Conservation (phyloP, 2,888 invertebrate species). For the Sepioteuthis lessoniana region DNA sequence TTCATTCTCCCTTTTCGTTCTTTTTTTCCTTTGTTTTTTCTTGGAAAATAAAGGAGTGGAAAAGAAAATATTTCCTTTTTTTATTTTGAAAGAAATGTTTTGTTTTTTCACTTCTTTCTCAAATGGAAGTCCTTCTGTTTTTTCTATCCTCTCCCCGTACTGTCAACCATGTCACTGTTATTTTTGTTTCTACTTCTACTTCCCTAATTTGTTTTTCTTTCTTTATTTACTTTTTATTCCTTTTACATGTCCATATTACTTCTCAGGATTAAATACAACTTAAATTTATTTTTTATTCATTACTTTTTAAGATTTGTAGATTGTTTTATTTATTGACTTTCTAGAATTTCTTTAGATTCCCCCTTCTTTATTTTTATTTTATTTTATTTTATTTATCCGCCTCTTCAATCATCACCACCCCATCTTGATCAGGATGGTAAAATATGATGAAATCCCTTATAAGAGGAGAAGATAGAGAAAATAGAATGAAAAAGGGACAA, state of each 20-base stretch:
- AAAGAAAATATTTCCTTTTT: not conserved
- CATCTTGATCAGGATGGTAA: not conserved
- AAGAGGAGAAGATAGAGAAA: not conserved
- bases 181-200: conserved; percentile 39
- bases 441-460: not conserved
- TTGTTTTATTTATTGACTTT: not conserved
- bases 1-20: not conserved
- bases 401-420: not conserved
- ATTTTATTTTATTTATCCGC: not conserved
- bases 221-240: not conserved
- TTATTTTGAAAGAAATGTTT: not conserved
- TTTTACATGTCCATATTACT: not conserved
- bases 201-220: not conserved
- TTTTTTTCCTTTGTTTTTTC: not conserved
- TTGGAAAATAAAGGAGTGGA: not conserved
- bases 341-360: not conserved
- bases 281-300: not conserved
- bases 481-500: not conserved
- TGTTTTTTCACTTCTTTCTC: not conserved
- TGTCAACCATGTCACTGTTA: conserved; percentile 38
- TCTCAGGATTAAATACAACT: conserved; percentile 2
- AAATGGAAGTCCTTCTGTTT: not conserved
- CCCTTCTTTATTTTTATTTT: not conserved
- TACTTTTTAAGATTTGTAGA: not conserved
- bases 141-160: conserved; percentile 41